Base-by-base conservation (phyloP, 2,113 vertebrate species). In the Scomber colias region DNA sequence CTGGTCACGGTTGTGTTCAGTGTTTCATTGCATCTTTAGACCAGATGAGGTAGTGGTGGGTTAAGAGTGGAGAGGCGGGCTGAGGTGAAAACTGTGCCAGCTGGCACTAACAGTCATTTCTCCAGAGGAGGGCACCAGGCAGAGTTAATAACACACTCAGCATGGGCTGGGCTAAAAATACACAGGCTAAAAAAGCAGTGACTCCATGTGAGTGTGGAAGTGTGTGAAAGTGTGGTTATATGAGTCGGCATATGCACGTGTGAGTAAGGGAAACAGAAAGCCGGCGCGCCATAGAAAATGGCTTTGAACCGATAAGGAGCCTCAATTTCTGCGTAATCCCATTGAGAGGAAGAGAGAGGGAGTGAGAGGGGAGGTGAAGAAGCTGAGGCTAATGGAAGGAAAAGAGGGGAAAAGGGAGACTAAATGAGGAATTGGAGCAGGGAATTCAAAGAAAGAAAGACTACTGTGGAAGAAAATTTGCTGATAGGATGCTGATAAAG, bases 91-190 rank as follows among this genome's bases (percentile, higher is more conserved):
- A 75, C 54, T 19, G 73, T 65, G 80, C 77, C 56, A 90, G 71
- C 70, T 82, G 84, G 70, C 75, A 67, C 44, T 5, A 40, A 21
- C 24, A 81, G 27, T 35, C 48, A 72, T 77, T 87, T 83, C 77
- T 85, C 82, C 80, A 86, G 78, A 81, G 81, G 79, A 85, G 74
- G 71, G 77, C 84, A 86, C 75, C 83, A 79, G 51, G 76, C 85
- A 75, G 73, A 49, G 54, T 61, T 88, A 73, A 87, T 80, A 87
- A 88, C 86, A 91, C 73, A 79, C 81, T 74, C 79, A 87, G 82
- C 88, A 81, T 63, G 82, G 44, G 61, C 71, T 35, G 0, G 0
- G 49, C 76, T 89, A 83, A 87, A 92, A 89, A 88, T 87, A 90
- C 69, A 56, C 24, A 0, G 16, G 24, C n/a, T 69, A 30, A 66